Conservation (phyloP, 2,888 invertebrate species). For the Hirtodrosophila histrioides region DNA sequence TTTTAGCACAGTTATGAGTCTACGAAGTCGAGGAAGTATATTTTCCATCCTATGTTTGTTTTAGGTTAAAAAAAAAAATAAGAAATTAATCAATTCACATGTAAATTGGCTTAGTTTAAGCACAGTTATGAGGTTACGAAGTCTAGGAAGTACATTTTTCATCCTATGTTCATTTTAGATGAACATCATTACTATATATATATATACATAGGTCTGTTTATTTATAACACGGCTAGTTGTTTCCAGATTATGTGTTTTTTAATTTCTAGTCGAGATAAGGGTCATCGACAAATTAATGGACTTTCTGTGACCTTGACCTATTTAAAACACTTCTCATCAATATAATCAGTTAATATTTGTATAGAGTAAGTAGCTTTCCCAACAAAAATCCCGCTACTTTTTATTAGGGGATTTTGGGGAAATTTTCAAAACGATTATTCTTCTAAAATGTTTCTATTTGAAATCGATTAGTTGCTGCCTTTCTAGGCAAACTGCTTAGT, state of each 20-base stretch:
- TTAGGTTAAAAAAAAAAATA: no score
- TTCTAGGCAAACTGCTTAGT: constrained; percentile 32
- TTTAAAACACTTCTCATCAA: neutral
- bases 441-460: no score
- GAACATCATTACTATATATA: no score
- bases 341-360: constrained; percentile 6
- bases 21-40: no score
- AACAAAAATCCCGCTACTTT: neutral
- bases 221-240: constrained; percentile 13
- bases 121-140: no score
- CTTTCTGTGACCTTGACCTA: constrained; percentile 54
- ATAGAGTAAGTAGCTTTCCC: neutral
- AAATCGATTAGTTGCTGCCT: constrained; percentile 5
- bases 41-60: no score
- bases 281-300: constrained; percentile 4
- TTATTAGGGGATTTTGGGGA: constrained; percentile 5
- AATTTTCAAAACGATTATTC: neutral
- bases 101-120: no score
- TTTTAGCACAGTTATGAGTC: no score
- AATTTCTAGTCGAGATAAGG: constrained; percentile 13
- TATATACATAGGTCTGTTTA: neutral
- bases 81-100: no score
- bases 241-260: neutral
- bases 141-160: no score
- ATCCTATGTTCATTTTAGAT: no score